A percentile compares a stretch with the other conserved stretches of the same genome.
These are phyloP conservation scores for Seladonia tumulorum DNA, from an alignment of 2,888 invertebrate species.

Conservation along the genomic window DNA sequence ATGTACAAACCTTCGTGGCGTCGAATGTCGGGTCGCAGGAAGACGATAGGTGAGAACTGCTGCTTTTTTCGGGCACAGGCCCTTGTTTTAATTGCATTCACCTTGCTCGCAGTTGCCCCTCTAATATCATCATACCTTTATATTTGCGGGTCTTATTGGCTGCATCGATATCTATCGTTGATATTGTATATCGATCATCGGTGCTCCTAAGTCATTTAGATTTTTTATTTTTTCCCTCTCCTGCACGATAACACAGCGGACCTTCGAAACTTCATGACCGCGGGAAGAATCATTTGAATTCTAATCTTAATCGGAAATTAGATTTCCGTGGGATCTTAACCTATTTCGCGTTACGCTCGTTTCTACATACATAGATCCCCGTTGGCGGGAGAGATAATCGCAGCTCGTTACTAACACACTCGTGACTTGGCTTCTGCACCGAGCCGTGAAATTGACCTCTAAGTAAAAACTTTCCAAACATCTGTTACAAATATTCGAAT, in stretches of 20 bases:
- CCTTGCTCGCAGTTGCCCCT: neutral
- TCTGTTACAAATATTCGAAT: slow-evolving; percentile 28
- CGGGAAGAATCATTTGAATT: neutral
- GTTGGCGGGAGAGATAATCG: slow-evolving; percentile 57
- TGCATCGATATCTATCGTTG: slow-evolving; percentile 39
- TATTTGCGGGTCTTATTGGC: slow-evolving; percentile 32
- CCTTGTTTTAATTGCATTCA: slow-evolving; percentile 26
- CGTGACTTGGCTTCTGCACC: slow-evolving; percentile 50
- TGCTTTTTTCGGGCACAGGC: slow-evolving; percentile 4
- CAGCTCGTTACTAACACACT: slow-evolving; percentile 38
- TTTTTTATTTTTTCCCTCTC: neutral
- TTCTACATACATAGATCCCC: slow-evolving; percentile 29
- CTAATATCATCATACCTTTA: slow-evolving; percentile 27
- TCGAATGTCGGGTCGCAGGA: slow-evolving; percentile 49
- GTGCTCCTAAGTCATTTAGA: slow-evolving; percentile 7
- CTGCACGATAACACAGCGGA: neutral
- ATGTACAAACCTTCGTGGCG: slow-evolving; percentile 48
- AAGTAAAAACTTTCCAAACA: slow-evolving; percentile 40
- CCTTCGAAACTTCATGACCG: neutral
- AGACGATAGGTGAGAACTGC: slow-evolving; percentile 75
- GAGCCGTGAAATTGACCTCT: slow-evolving; percentile 60
- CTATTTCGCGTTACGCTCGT: slow-evolving; percentile 48
- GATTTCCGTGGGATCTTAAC: slow-evolving; percentile 53
- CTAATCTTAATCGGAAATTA: neutral
- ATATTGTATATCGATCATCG: slow-evolving; percentile 39